phyloP scores from a whole-genome alignment of 2,797 vertebrate genomes.

The Triplophysa yarkandensis region DNA sequence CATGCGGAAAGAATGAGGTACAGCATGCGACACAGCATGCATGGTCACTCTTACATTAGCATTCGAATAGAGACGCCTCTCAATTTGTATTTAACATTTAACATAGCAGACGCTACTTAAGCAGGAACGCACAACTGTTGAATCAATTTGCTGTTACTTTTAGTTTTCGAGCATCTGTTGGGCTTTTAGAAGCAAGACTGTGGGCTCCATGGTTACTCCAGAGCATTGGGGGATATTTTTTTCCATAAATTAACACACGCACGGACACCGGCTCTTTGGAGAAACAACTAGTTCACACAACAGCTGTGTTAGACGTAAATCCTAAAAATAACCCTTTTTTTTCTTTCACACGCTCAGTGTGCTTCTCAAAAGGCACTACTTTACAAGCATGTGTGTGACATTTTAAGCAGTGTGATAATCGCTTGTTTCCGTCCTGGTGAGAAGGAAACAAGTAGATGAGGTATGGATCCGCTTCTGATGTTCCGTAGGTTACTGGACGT shows the following conservation, averaged over 20 bases:
- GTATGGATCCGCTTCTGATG: neutral
- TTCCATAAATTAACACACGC: constrained; percentile 1
- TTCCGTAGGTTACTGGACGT: constrained; percentile 33
- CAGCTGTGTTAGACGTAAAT: constrained; percentile 7
- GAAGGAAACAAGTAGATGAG: neutral
- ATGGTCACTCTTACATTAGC: constrained; percentile 56
- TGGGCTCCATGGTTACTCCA: neutral
- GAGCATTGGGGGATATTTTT: neutral
- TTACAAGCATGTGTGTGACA: neutral
- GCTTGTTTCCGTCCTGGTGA: neutral
- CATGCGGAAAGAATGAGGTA: constrained; percentile 59
- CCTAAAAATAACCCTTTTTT: constrained; percentile 13
- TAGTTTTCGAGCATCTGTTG: neutral
- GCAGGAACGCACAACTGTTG: neutral
- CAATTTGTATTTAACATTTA: constrained; percentile 4
- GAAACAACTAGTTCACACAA: constrained; percentile 18
- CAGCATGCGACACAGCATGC: constrained; percentile 39
- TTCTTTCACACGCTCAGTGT: neutral
- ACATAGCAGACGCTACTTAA: neutral
- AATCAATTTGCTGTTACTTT: neutral
- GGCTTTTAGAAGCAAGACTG: neutral
- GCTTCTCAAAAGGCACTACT: neutral
- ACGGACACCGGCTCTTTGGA: constrained; percentile 10
- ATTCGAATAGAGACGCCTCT: constrained; percentile 27
- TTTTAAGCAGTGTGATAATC: neutral